Evolutionary conservation across 1,140 invertebrate species (phyloP).

Genomic region (Papilio glaucus): DNA sequence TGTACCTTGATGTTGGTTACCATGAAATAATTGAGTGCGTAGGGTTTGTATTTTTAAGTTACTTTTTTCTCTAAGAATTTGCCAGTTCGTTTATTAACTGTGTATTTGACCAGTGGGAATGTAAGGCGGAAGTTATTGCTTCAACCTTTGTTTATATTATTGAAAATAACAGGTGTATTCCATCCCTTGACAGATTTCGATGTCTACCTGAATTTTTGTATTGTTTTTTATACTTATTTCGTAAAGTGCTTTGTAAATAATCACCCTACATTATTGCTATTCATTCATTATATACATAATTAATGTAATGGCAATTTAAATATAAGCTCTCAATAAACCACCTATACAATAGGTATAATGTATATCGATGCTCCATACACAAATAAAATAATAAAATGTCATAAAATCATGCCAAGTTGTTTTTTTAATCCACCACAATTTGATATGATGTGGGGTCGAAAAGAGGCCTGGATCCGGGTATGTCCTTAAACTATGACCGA

Average conservation of each 20-base stretch:
- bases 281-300: conserved; percentile 23
- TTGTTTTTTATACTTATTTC: conserved; percentile 8
- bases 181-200: not conserved
- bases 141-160: not conserved
- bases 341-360: not conserved
- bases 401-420: not conserved
- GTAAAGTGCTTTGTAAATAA: conserved; percentile 12
- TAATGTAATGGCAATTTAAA: conserved; percentile 27
- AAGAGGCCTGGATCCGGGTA: too few species aligned
- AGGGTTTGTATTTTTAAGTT: conserved; percentile 21
- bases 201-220: not conserved
- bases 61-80: conserved; percentile 3
- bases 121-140: not conserved
- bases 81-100: not conserved
- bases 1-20: conserved; percentile 15
- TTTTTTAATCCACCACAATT: not conserved
- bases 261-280: conserved; percentile 24
- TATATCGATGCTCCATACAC: not conserved
- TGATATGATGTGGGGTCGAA: too few species aligned
- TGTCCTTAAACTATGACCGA: too few species aligned
- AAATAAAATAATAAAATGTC: conserved; percentile 18
- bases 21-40: conserved; percentile 22
- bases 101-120: not conserved
- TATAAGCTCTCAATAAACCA: conserved; percentile 22
- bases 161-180: not conserved